These are phyloP conservation scores for Melieria crassipennis DNA, from an alignment of 2,888 invertebrate genomes.

Conservation along the genomic window DNA sequence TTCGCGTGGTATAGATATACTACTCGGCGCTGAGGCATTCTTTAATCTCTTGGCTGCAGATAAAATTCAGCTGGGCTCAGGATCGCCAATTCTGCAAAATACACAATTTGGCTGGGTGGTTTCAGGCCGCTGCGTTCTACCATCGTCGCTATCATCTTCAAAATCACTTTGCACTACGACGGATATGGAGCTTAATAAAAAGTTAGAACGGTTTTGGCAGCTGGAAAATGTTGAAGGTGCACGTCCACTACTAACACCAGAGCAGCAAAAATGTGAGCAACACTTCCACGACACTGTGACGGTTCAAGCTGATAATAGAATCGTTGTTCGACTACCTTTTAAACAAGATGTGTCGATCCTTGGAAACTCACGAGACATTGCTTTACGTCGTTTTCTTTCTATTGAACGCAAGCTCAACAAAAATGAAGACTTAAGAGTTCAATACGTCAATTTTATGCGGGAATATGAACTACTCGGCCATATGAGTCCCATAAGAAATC, in stretches of 20 bases:
- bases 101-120: constrained; percentile 32
- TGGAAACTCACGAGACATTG: too few species aligned
- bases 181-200: background rate
- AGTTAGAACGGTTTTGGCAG: constrained; percentile 23
- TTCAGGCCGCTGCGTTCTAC: constrained; percentile 15
- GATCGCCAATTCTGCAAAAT: constrained; percentile 37
- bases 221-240: constrained; percentile 14
- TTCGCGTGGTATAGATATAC: constrained; percentile 27
- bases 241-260: constrained; percentile 13
- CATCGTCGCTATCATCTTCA: background rate
- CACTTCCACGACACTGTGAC: background rate
- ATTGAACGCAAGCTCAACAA: background rate
- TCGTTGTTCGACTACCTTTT: background rate
- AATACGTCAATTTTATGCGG: background rate
- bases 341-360: background rate
- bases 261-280: constrained; percentile 19
- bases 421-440: background rate
- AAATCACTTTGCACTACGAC: background rate
- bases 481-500: too few species aligned
- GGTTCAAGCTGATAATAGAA: background rate
- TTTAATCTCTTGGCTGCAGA: constrained; percentile 15
- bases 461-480: background rate
- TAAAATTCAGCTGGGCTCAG: constrained; percentile 16
- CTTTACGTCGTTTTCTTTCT: background rate
- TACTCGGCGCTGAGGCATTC: constrained; percentile 30